phyloP scores from a whole-genome alignment of 2,797 vertebrate genomes.

The Rhodeus uyekii region DNA sequence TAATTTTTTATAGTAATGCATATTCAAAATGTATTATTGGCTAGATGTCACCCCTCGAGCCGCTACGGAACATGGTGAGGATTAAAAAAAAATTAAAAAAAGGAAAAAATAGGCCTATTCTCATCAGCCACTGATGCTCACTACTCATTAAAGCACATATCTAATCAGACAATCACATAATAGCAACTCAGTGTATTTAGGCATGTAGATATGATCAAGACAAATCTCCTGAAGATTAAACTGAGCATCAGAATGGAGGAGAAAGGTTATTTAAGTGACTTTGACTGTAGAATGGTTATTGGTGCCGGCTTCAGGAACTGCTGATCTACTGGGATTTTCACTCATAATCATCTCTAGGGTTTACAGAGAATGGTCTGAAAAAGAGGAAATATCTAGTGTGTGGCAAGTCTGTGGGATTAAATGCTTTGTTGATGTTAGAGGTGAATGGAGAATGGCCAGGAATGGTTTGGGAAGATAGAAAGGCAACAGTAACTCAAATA shows the following conservation, averaged over 20 bases:
- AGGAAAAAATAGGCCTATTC: no score
- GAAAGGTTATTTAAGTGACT: no score
- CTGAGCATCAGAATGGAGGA: no score
- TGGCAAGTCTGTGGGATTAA: conserved; percentile 22
- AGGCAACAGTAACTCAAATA: neutral
- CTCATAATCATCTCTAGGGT: neutral
- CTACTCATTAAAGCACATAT: neutral
- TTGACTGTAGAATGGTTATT: neutral
- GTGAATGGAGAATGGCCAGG: conserved; percentile 48
- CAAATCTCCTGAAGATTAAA: no score
- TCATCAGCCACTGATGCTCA: no score
- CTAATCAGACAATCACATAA: neutral
- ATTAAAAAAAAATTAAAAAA: no score
- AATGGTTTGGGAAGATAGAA: conserved; percentile 49
- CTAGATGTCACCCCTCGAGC: neutral
- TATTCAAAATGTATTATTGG: neutral
- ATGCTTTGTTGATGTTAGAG: conserved; percentile 51
- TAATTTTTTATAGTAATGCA: neutral
- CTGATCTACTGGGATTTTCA: neutral
- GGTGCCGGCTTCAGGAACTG: neutral
- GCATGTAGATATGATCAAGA: no score
- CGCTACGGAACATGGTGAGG: no score
- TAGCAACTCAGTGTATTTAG: no score
- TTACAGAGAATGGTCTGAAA: neutral
- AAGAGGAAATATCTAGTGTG: no score